Evolutionary conservation across 2,113 vertebrate species (phyloP), one percentile per base, ranked within the genome.

Genomic region (Tursiops truncatus): DNA sequence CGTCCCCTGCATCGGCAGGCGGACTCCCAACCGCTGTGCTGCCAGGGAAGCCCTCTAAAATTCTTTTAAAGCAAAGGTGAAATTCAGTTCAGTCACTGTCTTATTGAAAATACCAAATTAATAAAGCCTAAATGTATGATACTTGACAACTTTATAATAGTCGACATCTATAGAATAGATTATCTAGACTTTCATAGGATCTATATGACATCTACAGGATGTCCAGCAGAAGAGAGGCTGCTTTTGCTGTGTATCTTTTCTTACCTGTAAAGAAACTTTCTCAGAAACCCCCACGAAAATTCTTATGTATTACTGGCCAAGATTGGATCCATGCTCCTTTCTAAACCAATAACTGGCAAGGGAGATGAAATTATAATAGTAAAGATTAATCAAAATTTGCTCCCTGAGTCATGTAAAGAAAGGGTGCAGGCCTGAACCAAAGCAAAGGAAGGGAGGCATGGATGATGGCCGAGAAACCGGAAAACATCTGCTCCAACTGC

Each of bases 41-140:
- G 6, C 41, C 41, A 44, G 41, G 41, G 41, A 8, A 44, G 41
- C 41, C 41, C 41, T 44, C 41, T 8, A 93, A 95, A 26, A 94
- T 28, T 96, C 5, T 70, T 79, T 86, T 77, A 79, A 70, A 93
- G 50, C 23, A 91, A 80, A 96, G 50, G 21, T 87, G 53, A 81
- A 60, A 63, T 80, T 95, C 68, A 87, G 58, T 50, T 91, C 41
- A 88, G 23, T 38, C 23, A 68, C 28, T 95, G 23, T 65, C 41
- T 74, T 70, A 44, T 15, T 65, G 58, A 97, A 94, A 96, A 90
- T 53, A 28, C 4, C 12, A 94, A 92, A 56, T 60, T 71, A 73
- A 26, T 60, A 33, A 94, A 88, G 11, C 36, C 70, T 88, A 89
- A 44, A n/a, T 91, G 79, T 58, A 63, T 70, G 28, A 76, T 12